Percentiles rank a stretch among this genome's conserved stretches.
Evolutionary conservation across 2,888 invertebrate genomes (phyloP).

Genomic region (Andrena flavipes): DNA sequence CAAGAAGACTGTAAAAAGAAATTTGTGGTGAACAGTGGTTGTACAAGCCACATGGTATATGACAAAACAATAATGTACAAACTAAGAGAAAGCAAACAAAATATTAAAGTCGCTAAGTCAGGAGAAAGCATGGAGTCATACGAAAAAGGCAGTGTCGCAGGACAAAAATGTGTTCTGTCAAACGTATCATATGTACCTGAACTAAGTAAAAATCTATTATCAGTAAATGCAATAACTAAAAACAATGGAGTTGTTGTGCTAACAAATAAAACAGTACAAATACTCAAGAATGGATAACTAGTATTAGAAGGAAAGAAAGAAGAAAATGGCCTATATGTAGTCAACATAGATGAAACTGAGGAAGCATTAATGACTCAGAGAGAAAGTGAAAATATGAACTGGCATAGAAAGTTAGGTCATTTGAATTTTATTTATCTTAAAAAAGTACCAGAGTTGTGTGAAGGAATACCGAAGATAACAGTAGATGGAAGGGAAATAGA

Average conservation of each 20-base stretch:
- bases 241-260: conserved; percentile 17
- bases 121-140: conserved; percentile 1
- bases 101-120: neutral
- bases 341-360: neutral
- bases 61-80: neutral
- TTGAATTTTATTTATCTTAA: conserved; percentile 5
- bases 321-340: conserved; percentile 2
- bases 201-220: conserved; percentile 21
- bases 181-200: conserved; percentile 19
- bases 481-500: neutral
- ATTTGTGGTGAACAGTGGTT: neutral
- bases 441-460: neutral
- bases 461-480: neutral
- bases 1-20: neutral
- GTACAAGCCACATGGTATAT: neutral
- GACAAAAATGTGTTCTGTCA: conserved; percentile 15
- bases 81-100: neutral
- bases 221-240: conserved; percentile 22
- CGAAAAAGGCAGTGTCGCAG: neutral
- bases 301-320: conserved; percentile 11
- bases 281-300: conserved; percentile 4
- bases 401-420: conserved; percentile 36
- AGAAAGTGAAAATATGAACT: neutral
- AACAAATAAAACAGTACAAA: conserved; percentile 14
- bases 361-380: conserved; percentile 1